These are phyloP conservation scores for Drosophila mauritiana DNA, from an alignment of 1,140 invertebrate genomes.

Conservation along the genomic window DNA sequence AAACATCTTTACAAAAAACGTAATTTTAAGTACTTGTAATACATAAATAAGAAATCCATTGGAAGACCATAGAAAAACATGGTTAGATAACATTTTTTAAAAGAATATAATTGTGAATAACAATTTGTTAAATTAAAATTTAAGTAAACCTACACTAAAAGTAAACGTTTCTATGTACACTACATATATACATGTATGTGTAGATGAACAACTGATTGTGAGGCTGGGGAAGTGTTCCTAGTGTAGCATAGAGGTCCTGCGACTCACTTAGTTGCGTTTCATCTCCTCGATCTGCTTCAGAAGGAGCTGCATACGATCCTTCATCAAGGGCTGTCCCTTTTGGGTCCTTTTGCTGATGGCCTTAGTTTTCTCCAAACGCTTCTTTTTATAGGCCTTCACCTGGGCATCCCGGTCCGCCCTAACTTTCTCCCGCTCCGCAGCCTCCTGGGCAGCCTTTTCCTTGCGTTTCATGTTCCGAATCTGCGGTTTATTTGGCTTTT, in stretches of 20 bases:
- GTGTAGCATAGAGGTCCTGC: background rate
- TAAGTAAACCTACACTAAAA: conserved; percentile 1
- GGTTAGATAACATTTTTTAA: background rate
- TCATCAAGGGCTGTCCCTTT: conserved; percentile 79
- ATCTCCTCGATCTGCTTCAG: conserved; percentile 82
- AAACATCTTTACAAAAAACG: too few species aligned
- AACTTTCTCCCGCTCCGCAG: conserved; percentile 54
- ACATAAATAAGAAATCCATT: too few species aligned
- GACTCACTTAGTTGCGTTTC: conserved; percentile 51
- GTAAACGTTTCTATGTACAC: background rate
- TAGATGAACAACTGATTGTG: background rate
- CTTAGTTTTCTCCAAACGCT: conserved; percentile 76
- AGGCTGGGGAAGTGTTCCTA: background rate
- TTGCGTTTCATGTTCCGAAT: conserved; percentile 62
- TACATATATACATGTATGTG: too few species aligned
- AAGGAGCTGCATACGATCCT: conserved; percentile 79
- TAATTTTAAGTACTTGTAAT: too few species aligned
- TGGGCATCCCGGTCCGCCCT: conserved; percentile 69
- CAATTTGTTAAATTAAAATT: conserved; percentile 6
- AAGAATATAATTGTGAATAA: background rate
- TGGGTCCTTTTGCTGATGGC: conserved; percentile 74
- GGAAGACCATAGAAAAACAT: too few species aligned
- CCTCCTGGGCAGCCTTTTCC: conserved; percentile 54
- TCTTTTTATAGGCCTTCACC: conserved; percentile 71
- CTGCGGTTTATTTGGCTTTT: conserved; percentile 66